phyloP scores from a whole-genome alignment of 2,113 vertebrate genomes.

The Thalassarche chlororhynchos region DNA sequence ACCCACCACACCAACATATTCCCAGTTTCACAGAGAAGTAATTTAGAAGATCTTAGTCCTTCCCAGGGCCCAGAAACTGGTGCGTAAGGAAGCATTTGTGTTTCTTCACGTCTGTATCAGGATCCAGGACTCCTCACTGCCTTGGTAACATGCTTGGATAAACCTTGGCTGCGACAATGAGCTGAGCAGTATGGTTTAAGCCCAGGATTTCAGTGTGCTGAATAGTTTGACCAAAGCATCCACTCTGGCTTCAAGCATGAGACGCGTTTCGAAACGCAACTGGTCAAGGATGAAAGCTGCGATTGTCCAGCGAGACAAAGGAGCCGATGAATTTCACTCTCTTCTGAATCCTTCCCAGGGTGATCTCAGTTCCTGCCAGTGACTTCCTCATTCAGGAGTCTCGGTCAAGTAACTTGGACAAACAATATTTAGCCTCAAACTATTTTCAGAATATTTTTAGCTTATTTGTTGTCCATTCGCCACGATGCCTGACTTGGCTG shows the following conservation, averaged over 20 bases:
- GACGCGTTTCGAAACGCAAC: rapidly evolving
- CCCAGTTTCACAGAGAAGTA: not conserved
- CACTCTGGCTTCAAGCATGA: not conserved
- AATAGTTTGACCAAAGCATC: not conserved
- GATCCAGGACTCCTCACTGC: not conserved
- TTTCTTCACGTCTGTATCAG: not conserved
- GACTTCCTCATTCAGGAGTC: not conserved
- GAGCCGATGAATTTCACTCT: not conserved
- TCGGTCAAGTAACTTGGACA: not conserved
- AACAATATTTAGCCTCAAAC: not conserved
- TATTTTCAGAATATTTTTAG: not conserved
- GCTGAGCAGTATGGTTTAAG: not conserved
- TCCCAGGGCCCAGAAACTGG: not conserved
- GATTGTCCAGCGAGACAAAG: not conserved
- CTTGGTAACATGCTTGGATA: not conserved
- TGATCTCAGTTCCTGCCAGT: not conserved
- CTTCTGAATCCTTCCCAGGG: not conserved
- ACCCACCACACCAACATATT: not conserved
- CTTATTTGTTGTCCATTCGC: not conserved
- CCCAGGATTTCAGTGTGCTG: not conserved
- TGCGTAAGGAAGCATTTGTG: not conserved
- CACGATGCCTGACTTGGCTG: not conserved
- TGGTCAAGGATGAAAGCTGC: not conserved
- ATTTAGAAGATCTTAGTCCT: not conserved
- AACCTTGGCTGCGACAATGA: not conserved